phyloP scores from a whole-genome alignment of 64 coral and sea anemone genomes.

The Pocillopora verrucosa region DNA sequence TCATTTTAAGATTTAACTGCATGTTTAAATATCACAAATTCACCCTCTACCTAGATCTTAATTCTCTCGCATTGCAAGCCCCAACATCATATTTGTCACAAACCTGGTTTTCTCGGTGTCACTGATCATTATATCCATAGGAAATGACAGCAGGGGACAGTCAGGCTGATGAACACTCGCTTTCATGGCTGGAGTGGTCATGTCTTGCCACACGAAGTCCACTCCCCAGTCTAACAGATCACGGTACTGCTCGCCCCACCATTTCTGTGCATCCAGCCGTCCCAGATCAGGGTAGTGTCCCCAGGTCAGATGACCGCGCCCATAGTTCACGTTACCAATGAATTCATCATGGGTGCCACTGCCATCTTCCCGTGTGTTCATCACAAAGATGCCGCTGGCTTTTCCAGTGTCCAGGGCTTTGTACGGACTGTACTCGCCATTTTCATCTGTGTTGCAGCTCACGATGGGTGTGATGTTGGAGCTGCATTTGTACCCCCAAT shows the following conservation, averaged over 20 bases:
- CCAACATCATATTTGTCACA: neutral
- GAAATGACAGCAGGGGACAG: constrained; percentile 65
- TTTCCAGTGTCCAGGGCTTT: constrained; percentile 75
- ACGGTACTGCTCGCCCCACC: constrained; percentile 81
- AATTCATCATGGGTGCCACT: constrained; percentile 60
- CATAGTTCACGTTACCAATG: constrained; percentile 80
- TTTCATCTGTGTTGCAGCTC: constrained; percentile 71
- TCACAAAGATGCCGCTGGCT: constrained; percentile 39
- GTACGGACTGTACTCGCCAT: constrained; percentile 58
- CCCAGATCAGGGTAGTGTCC: constrained; percentile 80
- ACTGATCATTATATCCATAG: constrained; percentile 77
- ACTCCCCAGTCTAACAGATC: constrained; percentile 85
- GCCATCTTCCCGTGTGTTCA: constrained; percentile 61
- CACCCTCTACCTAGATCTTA: too few relatives aligned
- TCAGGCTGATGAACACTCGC: constrained; percentile 71
- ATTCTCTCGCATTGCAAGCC: too few relatives aligned
- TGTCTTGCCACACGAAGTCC: constrained; percentile 85
- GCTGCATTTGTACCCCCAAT: constrained; percentile 72
- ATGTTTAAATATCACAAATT: too few relatives aligned
- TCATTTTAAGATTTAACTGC: too few relatives aligned
- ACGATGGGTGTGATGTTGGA: constrained; percentile 78
- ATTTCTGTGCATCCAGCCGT: constrained; percentile 59
- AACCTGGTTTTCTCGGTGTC: constrained; percentile 78
- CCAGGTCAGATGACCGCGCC: constrained; percentile 77
- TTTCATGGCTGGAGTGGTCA: constrained; percentile 85